Conservation (phyloP, 2,888 invertebrate species). For the Eupithecia dodoneata region DNA sequence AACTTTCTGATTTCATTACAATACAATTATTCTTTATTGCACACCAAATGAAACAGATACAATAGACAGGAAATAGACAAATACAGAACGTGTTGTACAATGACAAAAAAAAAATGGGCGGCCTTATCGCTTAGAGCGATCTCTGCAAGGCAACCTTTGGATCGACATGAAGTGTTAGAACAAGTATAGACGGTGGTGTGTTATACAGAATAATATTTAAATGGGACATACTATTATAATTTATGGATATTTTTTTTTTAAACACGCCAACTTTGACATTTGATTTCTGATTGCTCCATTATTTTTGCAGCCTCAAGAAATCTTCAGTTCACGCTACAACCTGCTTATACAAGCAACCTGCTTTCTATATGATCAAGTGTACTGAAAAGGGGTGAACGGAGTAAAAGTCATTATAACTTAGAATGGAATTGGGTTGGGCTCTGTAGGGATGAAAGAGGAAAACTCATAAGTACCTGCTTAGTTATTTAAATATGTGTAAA, state of each 20-base stretch:
- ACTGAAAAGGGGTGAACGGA: constrained; percentile 21
- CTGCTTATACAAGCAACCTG: background rate
- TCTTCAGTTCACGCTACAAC: background rate
- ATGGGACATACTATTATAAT: too few relatives aligned
- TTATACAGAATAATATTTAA: too few relatives aligned
- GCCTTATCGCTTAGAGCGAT: too few relatives aligned
- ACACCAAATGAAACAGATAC: too few relatives aligned
- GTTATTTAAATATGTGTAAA: constrained; percentile 11
- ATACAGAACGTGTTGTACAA: too few relatives aligned
- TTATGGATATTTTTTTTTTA: background rate
- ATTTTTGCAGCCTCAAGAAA: background rate
- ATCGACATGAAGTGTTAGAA: too few relatives aligned
- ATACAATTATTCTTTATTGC: too few relatives aligned
- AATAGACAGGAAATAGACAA: too few relatives aligned
- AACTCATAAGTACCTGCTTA: constrained; percentile 26
- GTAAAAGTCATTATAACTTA: constrained; percentile 39
- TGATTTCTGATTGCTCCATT: background rate
- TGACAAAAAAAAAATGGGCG: too few relatives aligned
- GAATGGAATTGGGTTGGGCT: constrained; percentile 31
- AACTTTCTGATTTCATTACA: background rate
- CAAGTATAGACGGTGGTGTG: too few relatives aligned
- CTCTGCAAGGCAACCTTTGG: too few relatives aligned
- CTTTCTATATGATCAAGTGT: constrained; percentile 8
- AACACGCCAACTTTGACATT: background rate
- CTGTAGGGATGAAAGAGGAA: constrained; percentile 31